Evolutionary conservation across 2,797 vertebrate genomes (phyloP).

Genomic region (Manis javanica): DNA sequence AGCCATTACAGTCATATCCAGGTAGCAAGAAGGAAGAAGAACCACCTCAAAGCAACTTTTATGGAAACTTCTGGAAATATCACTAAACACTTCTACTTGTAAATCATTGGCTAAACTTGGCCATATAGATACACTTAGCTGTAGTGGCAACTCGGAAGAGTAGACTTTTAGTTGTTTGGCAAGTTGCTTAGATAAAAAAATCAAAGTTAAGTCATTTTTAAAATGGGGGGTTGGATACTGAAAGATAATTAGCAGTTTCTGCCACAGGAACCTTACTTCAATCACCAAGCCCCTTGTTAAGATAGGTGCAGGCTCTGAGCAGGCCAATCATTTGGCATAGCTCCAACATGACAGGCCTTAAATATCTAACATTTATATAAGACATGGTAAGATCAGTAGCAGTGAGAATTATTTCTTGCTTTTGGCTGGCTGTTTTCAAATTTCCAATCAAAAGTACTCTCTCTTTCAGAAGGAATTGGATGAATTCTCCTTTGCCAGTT

Average conservation of each 20-base stretch:
- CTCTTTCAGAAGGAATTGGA: not conserved
- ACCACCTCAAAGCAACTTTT: not conserved
- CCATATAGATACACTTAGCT: not conserved
- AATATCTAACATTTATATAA: not conserved
- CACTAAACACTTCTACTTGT: not conserved
- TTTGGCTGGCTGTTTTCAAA: not conserved
- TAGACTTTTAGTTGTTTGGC: not conserved
- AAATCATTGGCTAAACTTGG: not conserved
- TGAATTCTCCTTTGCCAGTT: not conserved
- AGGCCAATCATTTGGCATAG: not conserved
- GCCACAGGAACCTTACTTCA: not conserved
- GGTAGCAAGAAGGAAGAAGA: not conserved
- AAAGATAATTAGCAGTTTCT: not conserved
- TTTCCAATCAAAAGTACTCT: not conserved
- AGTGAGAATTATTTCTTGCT: not conserved
- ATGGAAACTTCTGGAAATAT: conserved; percentile 10
- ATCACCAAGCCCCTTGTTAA: not conserved
- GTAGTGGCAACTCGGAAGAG: not conserved
- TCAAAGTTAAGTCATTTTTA: not conserved
- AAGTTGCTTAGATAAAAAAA: not conserved
- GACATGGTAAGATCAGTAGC: not conserved
- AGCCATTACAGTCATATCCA: not conserved
- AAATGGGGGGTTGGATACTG: not conserved
- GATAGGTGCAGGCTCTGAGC: too few species aligned
- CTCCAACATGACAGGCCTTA: not conserved